Base-by-base conservation (phyloP, 2,888 invertebrate genomes). In the Zelleria hepariella region DNA sequence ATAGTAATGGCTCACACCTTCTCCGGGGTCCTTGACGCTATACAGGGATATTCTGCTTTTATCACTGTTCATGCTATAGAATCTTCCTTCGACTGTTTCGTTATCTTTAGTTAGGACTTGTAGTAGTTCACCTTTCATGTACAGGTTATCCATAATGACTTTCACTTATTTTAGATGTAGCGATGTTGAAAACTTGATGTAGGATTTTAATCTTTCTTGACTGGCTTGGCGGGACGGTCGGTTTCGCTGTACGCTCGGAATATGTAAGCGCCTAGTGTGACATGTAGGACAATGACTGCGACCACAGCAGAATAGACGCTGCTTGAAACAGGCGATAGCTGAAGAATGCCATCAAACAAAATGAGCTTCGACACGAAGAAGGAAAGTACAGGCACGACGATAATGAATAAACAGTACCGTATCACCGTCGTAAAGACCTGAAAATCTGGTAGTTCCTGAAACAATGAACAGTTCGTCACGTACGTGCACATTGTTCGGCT, bases 261-360 rank as follows among this genome's bases (percentile, higher is more conserved):
- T 69, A 96, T 94, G 72, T 94, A 96, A 54, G 94, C 81, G 25
- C 93, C 96, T 61, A 96, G 75, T 2, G 95, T 94, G 63, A 94
- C 72, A 74, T 96, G 96, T 58, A 96, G 82, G 5, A 93, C 91
- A 5, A 95, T 69, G 8, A 96, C 92, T 0, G 96, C 94, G 54
- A 93, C 90, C 48, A 94, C 91, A 24, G 96, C 96, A 3, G 96
- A 92, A 76, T 93, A 94, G 32, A 96, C 94, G 77, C 94, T 95
- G 68, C 94, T 93, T 21, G 91, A 89, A 51, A 94, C 78, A 26
- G 90, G 78, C 53, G 87, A 82, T 63, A 91, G 68, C 27, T 75
- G 72, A 53, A 91, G 80, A 64, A 91, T 82, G 84, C 92, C 91
- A 86, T 95, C 94, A 74, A 95, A 93, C 60, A 95, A 68, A 60